A percentile compares a stretch with the other conserved stretches of the same genome.
Conservation (phyloP, 2,113 vertebrate genomes). For the Prionailurus viverrinus region DNA sequence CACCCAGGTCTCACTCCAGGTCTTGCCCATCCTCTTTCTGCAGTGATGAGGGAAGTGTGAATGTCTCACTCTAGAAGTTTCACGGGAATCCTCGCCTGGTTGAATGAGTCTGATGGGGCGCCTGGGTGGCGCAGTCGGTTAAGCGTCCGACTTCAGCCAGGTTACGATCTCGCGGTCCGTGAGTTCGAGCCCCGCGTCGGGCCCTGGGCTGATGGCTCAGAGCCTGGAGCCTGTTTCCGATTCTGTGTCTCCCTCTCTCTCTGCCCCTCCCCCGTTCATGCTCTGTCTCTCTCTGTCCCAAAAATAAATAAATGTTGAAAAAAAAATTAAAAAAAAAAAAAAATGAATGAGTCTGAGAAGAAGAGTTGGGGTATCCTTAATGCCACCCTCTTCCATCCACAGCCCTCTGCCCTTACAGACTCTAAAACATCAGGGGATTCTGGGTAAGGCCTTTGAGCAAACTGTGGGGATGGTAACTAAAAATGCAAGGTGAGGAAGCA, state of each 20-base stretch:
- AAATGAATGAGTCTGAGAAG: background rate
- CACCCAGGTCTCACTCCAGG: background rate
- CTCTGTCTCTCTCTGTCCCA: too few species aligned
- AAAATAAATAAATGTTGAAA: too few species aligned
- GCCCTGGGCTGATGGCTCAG: too few species aligned
- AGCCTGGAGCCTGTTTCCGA: too few species aligned
- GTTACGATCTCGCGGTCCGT: too few species aligned
- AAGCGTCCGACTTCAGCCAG: too few species aligned
- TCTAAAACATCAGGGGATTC: background rate
- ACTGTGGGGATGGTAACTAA: background rate
- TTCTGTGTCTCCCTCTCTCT: too few species aligned
- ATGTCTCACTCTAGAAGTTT: background rate
- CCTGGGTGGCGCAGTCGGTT: too few species aligned
- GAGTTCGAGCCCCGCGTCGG: too few species aligned
- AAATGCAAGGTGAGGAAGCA: background rate
- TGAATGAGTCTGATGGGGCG: background rate
- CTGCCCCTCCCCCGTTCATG: too few species aligned
- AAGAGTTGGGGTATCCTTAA: background rate
- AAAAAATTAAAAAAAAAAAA: too few species aligned
- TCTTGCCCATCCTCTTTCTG: background rate
- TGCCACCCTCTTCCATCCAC: background rate
- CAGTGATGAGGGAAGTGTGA: background rate
- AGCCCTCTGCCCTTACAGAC: background rate
- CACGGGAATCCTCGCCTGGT: background rate
- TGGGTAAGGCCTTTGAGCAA: background rate